Evolutionary conservation across 2,888 invertebrate species (phyloP).

Genomic region (Pherbina coryleti): DNA sequence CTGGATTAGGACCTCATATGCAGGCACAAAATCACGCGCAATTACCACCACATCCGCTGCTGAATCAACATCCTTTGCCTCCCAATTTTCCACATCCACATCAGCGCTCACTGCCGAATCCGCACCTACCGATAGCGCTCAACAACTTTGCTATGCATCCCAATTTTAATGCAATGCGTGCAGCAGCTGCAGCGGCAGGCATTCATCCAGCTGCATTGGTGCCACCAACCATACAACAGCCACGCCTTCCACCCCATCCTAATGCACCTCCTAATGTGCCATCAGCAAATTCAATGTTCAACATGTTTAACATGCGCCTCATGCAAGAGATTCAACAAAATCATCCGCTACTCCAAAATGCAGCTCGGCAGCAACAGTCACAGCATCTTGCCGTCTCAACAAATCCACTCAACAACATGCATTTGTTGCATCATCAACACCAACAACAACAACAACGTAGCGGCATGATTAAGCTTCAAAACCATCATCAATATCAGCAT

Average conservation of each 20-base stretch:
- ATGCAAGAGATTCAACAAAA: conserved; percentile 70
- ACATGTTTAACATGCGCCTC: conserved; percentile 68
- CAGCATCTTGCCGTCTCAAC: conserved; percentile 57
- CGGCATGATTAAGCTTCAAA: conserved; percentile 48
- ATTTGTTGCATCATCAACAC: conserved; percentile 56
- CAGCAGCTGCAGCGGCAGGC: conserved; percentile 63
- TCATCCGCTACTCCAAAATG: conserved; percentile 67
- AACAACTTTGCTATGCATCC: conserved; percentile 70
- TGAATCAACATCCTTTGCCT: conserved; percentile 57
- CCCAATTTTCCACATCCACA: conserved; percentile 60
- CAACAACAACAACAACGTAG: conserved; percentile 50
- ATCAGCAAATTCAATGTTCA: conserved; percentile 60
- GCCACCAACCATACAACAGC: conserved; percentile 59
- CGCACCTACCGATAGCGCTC: conserved; percentile 67
- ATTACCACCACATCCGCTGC: conserved; percentile 60
- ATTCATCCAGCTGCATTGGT: conserved; percentile 59
- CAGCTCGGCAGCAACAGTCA: conserved; percentile 55
- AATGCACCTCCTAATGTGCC: conserved; percentile 51
- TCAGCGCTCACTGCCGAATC: conserved; percentile 60
- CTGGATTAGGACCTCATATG: conserved; percentile 55
- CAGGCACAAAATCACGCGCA: conserved; percentile 62
- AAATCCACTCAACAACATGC: conserved; percentile 45
- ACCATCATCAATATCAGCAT: conserved; percentile 46
- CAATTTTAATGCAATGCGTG: conserved; percentile 68
- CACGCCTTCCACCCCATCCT: conserved; percentile 66